These are phyloP conservation scores for Brenthis hecate DNA, from an alignment of 2,888 invertebrate species.

Conservation along the genomic window DNA sequence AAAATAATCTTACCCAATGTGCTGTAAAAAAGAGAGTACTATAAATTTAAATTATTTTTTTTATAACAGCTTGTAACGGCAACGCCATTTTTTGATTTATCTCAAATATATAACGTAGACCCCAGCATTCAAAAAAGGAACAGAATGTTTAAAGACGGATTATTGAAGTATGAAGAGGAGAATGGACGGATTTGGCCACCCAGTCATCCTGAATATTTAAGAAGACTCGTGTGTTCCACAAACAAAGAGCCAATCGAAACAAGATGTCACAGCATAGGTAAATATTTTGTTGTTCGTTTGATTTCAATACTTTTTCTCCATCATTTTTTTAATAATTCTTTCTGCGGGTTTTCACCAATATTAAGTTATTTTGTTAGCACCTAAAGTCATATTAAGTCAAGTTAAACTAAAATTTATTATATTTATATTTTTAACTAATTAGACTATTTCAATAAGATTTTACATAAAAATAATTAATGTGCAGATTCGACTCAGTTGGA, in stretches of 20 bases:
- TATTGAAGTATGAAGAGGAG: conserved; percentile 47
- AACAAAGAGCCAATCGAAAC: conserved; percentile 53
- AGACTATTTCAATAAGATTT: no score
- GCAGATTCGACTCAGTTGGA: no score
- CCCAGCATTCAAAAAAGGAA: conserved; percentile 27
- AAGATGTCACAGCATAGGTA: conserved; percentile 56
- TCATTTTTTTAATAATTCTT: no score
- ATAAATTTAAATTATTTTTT: neutral
- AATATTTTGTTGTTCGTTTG: neutral
- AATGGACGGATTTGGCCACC: conserved; percentile 50
- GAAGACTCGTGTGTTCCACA: conserved; percentile 35
- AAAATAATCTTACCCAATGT: no score
- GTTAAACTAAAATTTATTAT: no score
- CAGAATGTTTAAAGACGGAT: conserved; percentile 44
- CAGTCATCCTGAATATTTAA: conserved; percentile 31
- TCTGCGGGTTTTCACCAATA: no score
- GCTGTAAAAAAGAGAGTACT: no score
- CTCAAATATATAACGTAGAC: conserved; percentile 44
- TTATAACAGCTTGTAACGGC: conserved; percentile 46
- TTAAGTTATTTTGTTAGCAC: no score
- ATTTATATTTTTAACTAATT: no score
- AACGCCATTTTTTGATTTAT: conserved; percentile 48
- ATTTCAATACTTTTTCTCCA: no score
- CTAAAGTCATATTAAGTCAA: no score
- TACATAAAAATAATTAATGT: no score